phyloP scores from a whole-genome alignment of 2,113 vertebrate genomes.

The Parus major region DNA sequence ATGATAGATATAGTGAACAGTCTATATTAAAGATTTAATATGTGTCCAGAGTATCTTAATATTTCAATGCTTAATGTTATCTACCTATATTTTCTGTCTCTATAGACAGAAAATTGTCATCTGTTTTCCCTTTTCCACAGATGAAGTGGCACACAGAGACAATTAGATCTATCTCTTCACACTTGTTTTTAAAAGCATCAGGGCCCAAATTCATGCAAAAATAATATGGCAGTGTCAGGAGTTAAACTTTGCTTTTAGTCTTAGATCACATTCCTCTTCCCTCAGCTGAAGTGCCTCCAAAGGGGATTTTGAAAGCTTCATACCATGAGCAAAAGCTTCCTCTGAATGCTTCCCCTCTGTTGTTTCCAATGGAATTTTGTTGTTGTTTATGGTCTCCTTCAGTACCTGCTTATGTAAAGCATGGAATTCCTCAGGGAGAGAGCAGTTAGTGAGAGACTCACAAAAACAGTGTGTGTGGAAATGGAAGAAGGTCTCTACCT shows the following conservation, averaged over 20 bases:
- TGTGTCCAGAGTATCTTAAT: neutral
- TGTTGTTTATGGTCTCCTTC: neutral
- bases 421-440: neutral
- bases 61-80: neutral
- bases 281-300: neutral
- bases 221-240: neutral
- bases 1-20: neutral
- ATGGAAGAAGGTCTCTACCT: neutral
- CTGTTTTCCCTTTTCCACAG: neutral
- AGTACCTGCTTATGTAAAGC: neutral
- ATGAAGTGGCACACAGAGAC: neutral
- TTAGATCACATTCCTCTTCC: neutral
- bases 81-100: neutral
- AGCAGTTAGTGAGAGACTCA: neutral
- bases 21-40: neutral
- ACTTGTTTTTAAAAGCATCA: neutral
- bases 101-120: neutral
- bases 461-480: neutral
- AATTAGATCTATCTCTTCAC: neutral
- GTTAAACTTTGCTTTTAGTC: neutral
- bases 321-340: neutral
- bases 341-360: neutral
- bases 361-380: neutral
- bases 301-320: neutral
- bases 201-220: neutral